Base-by-base conservation (phyloP, 2,797 vertebrate species). In the Acanthiza pusilla region DNA sequence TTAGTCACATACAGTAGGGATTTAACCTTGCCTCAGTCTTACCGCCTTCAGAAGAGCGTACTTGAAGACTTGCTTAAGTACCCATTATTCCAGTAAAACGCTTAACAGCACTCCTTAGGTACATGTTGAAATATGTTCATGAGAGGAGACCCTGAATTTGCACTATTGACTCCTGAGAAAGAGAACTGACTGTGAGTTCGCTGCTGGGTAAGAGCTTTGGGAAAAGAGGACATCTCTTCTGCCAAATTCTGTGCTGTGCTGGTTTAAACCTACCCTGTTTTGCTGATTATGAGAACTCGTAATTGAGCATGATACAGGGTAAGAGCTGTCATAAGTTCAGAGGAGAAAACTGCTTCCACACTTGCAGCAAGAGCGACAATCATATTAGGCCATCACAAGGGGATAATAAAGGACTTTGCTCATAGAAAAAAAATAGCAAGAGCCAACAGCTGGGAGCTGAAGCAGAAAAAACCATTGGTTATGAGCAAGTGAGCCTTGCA, bases 341-440 rank as follows among this genome's bases (percentile, higher is more conserved):
- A 81, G 48, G 22, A 70, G 40, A 81, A 91, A 94, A 67, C 25
- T 2, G 0, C 50, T 83, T 77, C 82, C 50, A 79, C 5, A 8
- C 47, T 72, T 94, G 47, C 65, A 92, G 36, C 48, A 81, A 93
- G 29, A 81, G 26, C 80, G 92, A 72, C 85, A 92, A 77, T 72
- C 85, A 34, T 38, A 77, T 84, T 86, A 80, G 54, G 50, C 76
- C 66, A 80, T 53, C 85, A 88, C 79, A 84, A 65, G 73, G 70
- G 89, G 57, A 81, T 77, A 94, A 92, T 92, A 78, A 89, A 94
- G 65, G 29, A 34, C 43, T 94, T 61, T 75, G 78, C 58, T 93
- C 38, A 58, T 43, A 85, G 63, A 23, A 77, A 76, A 83, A 77
- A 91, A 78, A 21, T 2, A 57, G 19, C 38, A 65, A 58, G 68